Conservation (phyloP, 2,888 invertebrate species). For the Stegana nigrithorax region DNA sequence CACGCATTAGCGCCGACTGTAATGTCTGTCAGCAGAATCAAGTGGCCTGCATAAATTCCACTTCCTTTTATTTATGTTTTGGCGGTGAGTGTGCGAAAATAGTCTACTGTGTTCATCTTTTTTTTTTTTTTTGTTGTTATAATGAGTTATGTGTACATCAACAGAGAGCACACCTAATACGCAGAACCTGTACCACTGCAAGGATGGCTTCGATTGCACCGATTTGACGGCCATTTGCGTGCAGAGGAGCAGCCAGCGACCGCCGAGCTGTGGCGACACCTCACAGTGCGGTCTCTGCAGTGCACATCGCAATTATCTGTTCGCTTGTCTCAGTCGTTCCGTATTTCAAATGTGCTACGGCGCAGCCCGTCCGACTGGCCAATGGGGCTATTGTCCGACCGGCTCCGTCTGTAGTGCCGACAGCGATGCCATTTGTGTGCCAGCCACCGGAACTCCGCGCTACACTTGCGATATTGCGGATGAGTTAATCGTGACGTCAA, state of each 20-base stretch:
- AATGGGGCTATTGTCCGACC: conserved; percentile 52
- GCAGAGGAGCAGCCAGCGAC: conserved; percentile 48
- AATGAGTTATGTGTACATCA: not conserved
- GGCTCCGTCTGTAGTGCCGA: conserved; percentile 54
- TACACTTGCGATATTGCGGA: conserved; percentile 56
- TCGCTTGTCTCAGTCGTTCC: conserved; percentile 57
- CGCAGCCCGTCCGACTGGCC: conserved; percentile 49
- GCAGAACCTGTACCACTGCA: conserved; percentile 51
- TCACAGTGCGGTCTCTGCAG: conserved; percentile 60
- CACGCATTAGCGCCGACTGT: conserved; percentile 40
- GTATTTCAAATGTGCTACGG: conserved; percentile 64
- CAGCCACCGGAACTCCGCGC: conserved; percentile 12
- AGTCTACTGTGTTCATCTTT: no score
- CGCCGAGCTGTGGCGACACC: conserved; percentile 62
- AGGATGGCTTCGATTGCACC: conserved; percentile 59
- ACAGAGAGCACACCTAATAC: conserved; percentile 49
- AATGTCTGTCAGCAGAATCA: conserved; percentile 60
- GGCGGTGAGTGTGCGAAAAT: conserved; percentile 45
- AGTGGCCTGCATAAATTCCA: conserved; percentile 62
- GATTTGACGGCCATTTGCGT: conserved; percentile 54
- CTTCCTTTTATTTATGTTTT: conserved; percentile 61
- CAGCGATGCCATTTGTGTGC: conserved; percentile 52
- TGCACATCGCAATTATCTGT: conserved; percentile 57
- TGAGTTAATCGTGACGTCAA: conserved; percentile 27
- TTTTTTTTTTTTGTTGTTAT: not conserved